Evolutionary conservation across 2,113 vertebrate genomes (phyloP), one percentile per base, ranked within the genome.

Genomic region (Toxotes chatareus): DNA sequence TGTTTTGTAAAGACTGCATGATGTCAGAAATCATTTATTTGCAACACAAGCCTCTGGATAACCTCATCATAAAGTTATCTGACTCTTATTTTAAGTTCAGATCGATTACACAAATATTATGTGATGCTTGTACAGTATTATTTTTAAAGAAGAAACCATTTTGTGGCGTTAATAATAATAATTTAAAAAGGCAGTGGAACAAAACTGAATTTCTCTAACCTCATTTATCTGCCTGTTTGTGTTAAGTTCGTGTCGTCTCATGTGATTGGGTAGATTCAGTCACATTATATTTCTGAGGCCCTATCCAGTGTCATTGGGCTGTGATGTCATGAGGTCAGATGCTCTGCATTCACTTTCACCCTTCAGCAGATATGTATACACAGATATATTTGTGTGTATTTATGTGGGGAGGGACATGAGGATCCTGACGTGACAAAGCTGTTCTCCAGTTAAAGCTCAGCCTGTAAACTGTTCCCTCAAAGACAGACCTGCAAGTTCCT

Each of bases 271-370:
- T 49, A 13, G 31, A 72, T 40, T 76, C 27, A 32, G 61, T 66
- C 46, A 62, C 31, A 67, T 40, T 36, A 38, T 65, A 73, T 84
- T 84, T 74, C 27, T 21, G 61, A 66, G 44, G 66, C 2, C 78
- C 69, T 85, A 57, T 86, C 85, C 9, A 8, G 64, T 75, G 56
- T 77, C 68, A 16, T 0, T 0, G 10, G 19, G 79, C 42, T 62
- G 82, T 88, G 88, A 90, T 83, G 84, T 86, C 82, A 89, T 27
- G 44, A 46, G 65, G 76, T 87, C 79, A 82, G 31, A 67, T 86
- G 74, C 56, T 73, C 63, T 74, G 60, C 80, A 77, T 86, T 81
- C 65, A 88, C 86, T 91, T 89, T 86, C 69, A 59, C 86, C 55
- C 42, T 67, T 69, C 64, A 80, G 82, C 74, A 76, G 66, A 62